A percentile compares a stretch with the other conserved stretches of the same genome.
Evolutionary conservation across 1,140 invertebrate species (phyloP).

Genomic region (Bilobella aurantiaca): DNA sequence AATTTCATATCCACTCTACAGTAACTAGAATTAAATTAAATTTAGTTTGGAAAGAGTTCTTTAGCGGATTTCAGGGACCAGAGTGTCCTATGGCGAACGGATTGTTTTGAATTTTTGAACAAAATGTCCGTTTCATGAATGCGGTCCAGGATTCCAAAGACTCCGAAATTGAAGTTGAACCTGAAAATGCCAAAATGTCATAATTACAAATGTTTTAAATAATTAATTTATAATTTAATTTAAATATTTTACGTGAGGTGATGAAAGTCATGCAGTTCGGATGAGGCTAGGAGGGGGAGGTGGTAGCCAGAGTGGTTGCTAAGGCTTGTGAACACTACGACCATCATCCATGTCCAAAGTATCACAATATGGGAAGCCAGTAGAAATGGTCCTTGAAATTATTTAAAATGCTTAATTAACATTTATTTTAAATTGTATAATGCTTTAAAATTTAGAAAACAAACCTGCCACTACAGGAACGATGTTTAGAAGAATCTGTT

Average conservation of each 20-base stretch:
- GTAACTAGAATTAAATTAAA: no score
- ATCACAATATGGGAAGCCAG: neutral
- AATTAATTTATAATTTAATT: neutral
- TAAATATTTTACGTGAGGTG: slow-evolving; percentile 61
- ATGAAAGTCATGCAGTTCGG: slow-evolving; percentile 82
- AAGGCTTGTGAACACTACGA: slow-evolving; percentile 67
- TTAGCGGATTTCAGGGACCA: slow-evolving; percentile 3
- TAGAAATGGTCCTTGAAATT: neutral
- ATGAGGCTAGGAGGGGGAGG: slow-evolving; percentile 74
- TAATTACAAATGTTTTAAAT: neutral
- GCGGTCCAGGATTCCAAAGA: slow-evolving; percentile 44
- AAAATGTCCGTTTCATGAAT: slow-evolving; percentile 44
- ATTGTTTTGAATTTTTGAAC: slow-evolving; percentile 41
- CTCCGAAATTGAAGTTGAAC: slow-evolving; percentile 44
- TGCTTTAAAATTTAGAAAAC: no score
- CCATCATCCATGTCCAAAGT: slow-evolving; percentile 41
- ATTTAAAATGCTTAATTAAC: slow-evolving; percentile 39
- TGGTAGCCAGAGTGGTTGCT: slow-evolving; percentile 83
- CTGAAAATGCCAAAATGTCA: slow-evolving; percentile 27
- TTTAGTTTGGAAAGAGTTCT: neutral
- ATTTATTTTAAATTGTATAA: no score
- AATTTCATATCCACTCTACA: no score
- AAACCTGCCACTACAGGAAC: slow-evolving; percentile 69
- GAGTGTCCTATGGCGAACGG: slow-evolving; percentile 41
- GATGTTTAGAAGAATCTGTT: slow-evolving; percentile 73